Evolutionary conservation across 1,140 invertebrate species (phyloP).

Genomic region (Tetraneura akinire): DNA sequence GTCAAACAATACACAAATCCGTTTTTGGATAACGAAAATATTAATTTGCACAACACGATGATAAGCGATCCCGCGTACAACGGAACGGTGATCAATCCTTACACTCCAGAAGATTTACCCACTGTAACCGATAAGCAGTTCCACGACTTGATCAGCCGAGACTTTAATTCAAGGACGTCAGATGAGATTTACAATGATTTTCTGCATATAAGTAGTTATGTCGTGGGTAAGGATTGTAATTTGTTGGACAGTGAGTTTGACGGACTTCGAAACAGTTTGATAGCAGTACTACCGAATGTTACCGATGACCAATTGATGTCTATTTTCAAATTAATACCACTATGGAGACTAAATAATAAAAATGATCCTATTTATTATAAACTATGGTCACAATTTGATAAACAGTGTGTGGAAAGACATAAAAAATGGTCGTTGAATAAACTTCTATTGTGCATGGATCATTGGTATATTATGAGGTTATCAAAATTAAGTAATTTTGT

Average conservation of each 20-base stretch:
- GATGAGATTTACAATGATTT: slow-evolving; percentile 2
- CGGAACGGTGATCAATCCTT: background rate
- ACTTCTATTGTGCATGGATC: slow-evolving; percentile 18
- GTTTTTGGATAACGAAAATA: background rate
- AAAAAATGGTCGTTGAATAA: slow-evolving; percentile 15
- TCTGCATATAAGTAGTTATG: background rate
- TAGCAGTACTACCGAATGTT: background rate
- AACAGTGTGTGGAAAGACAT: background rate
- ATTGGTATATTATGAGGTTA: slow-evolving; percentile 10
- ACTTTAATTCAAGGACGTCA: background rate
- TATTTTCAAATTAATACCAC: background rate
- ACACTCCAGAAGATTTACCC: background rate
- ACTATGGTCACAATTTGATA: slow-evolving; percentile 14
- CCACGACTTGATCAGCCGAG: background rate
- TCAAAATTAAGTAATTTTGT: slow-evolving; percentile 16
- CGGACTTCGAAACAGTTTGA: background rate
- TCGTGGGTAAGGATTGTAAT: background rate
- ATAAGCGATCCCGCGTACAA: background rate
- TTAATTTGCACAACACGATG: background rate
- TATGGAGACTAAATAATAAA: background rate
- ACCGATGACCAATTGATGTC: background rate
- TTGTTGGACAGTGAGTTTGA: background rate
- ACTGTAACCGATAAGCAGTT: background rate
- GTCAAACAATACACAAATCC: background rate
- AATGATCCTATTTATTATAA: background rate